These are phyloP conservation scores for Tiliacea aurago DNA, from an alignment of 2,888 invertebrate species.

Conservation along the genomic window DNA sequence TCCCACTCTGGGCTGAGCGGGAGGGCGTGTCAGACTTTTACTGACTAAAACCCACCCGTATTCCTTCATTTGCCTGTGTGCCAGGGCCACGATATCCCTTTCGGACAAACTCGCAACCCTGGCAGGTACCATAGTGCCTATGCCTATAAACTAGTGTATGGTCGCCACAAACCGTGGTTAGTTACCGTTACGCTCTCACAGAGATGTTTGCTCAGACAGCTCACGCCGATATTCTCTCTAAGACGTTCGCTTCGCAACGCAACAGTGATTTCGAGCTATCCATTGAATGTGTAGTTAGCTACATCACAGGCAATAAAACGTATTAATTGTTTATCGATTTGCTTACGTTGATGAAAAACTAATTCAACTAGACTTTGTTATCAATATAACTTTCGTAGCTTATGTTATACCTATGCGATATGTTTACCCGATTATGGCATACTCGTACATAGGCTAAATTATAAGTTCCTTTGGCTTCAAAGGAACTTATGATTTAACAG, in stretches of 20 bases:
- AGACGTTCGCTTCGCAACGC: constrained; percentile 27
- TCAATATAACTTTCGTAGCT: not conserved
- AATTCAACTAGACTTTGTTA: not conserved
- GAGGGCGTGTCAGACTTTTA: too few species aligned
- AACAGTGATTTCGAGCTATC: constrained; percentile 35
- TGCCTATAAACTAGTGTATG: too few species aligned
- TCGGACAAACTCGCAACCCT: too few species aligned
- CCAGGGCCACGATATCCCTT: too few species aligned
- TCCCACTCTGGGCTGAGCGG: too few species aligned
- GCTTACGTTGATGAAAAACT: not conserved
- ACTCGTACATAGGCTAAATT: too few species aligned
- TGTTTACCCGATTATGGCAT: not conserved
- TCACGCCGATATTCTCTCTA: constrained; percentile 38
- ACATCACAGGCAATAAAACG: not conserved
- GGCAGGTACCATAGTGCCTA: too few species aligned
- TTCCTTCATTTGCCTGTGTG: too few species aligned
- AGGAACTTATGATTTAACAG: not conserved
- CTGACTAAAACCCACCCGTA: too few species aligned
- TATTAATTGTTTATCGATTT: not conserved
- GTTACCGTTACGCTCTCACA: constrained; percentile 21
- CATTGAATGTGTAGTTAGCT: constrained; percentile 6
- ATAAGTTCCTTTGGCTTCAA: too few species aligned
- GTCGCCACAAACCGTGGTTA: constrained; percentile 33
- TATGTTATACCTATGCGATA: not conserved
- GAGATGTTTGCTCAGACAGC: constrained; percentile 34